Conservation (phyloP, 2,888 invertebrate genomes). For the Thecophora atra region DNA sequence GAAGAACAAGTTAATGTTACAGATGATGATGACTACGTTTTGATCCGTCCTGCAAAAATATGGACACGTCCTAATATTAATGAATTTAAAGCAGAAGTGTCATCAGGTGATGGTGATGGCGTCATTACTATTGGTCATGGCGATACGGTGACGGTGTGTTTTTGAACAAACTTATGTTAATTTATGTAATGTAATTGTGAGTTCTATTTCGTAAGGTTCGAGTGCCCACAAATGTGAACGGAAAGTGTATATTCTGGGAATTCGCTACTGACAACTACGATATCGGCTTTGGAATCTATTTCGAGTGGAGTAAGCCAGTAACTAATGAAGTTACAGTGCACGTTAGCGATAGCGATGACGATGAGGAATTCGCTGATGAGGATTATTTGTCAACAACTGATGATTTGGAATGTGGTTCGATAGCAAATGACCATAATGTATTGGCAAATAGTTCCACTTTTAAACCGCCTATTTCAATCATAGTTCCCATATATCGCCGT, state of each 20-base stretch:
- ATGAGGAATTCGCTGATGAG: slow-evolving; percentile 70
- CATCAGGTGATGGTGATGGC: slow-evolving; percentile 82
- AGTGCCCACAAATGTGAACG: slow-evolving; percentile 95
- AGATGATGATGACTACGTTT: slow-evolving; percentile 66
- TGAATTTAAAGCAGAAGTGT: slow-evolving; percentile 90
- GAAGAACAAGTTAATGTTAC: slow-evolving; percentile 49
- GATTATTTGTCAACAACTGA: slow-evolving; percentile 65
- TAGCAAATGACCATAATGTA: slow-evolving; percentile 54
- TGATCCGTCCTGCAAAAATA: slow-evolving; percentile 84
- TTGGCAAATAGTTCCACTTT: slow-evolving; percentile 44
- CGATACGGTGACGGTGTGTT: slow-evolving; percentile 88
- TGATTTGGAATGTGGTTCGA: slow-evolving; percentile 73
- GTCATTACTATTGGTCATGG: slow-evolving; percentile 94
- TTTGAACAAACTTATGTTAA: too few relatives aligned
- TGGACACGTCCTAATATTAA: slow-evolving; percentile 92
- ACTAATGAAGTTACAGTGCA: slow-evolving; percentile 88
- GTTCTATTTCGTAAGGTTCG: slow-evolving; percentile 69
- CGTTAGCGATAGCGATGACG: slow-evolving; percentile 89
- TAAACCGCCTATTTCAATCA: slow-evolving; percentile 73
- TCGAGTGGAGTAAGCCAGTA: slow-evolving; percentile 94
- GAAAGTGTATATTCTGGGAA: slow-evolving; percentile 96
- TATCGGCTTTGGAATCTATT: slow-evolving; percentile 96
- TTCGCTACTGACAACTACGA: slow-evolving; percentile 99
- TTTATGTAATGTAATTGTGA: slow-evolving; percentile 9
- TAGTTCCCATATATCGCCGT: slow-evolving; percentile 93